A percentile compares a stretch with the other conserved stretches of the same genome.
Evolutionary conservation across 2,888 invertebrate genomes (phyloP).

Genomic region (Pterostichus niger): DNA sequence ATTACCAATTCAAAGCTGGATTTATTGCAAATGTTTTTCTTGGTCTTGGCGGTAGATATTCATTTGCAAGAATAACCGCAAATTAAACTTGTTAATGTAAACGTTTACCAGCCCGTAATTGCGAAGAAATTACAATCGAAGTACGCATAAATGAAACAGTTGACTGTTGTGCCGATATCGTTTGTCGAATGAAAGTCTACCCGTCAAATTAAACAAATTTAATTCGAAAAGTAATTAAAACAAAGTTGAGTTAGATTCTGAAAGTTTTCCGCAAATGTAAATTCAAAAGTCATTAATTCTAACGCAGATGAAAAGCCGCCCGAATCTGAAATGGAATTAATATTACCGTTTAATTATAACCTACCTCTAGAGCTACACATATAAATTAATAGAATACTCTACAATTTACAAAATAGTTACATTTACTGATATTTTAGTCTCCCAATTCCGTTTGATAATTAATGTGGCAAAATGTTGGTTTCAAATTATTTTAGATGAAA

Average conservation of each 20-base stretch:
- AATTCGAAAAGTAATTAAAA: conserved; percentile 62
- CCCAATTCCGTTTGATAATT: too few species aligned
- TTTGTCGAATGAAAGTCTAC: conserved; percentile 30
- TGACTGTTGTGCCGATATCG: conserved; percentile 25
- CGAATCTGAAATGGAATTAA: conserved; percentile 17
- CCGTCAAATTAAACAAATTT: conserved; percentile 56
- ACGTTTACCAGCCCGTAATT: conserved; percentile 24
- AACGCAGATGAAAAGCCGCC: conserved; percentile 23
- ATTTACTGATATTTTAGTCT: too few species aligned
- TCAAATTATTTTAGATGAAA: too few species aligned
- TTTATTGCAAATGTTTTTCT: conserved; percentile 23
- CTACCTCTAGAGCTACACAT: too few species aligned
- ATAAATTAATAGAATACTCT: too few species aligned
- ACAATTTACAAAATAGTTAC: too few species aligned
- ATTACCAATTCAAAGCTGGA: conserved; percentile 10
- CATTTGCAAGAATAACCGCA: conserved; percentile 37
- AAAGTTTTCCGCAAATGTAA: conserved; percentile 50
- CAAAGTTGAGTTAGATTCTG: conserved; percentile 38
- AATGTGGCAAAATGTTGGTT: too few species aligned
- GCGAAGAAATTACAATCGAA: conserved; percentile 10
- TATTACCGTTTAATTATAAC: conserved; percentile 27
- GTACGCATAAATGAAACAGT: not conserved
- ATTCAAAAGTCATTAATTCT: conserved; percentile 53
- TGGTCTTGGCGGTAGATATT: not conserved
- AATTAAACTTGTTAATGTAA: conserved; percentile 49